These are phyloP conservation scores for Chlorospingus flavigularis DNA, from an alignment of 2,797 vertebrate species.

Conservation along the genomic window DNA sequence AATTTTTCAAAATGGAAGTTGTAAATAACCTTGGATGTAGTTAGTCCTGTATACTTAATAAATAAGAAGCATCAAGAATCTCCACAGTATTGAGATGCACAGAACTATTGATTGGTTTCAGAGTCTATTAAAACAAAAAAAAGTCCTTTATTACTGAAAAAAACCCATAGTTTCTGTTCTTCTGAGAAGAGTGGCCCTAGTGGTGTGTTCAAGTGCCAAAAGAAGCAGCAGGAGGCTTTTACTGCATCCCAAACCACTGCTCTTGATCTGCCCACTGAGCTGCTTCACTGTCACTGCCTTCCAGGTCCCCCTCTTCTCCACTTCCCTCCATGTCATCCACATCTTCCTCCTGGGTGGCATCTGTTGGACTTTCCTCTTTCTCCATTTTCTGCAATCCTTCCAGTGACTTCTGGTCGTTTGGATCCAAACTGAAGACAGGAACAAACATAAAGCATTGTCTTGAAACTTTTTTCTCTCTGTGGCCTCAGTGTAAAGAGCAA, in stretches of 20 bases:
- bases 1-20: background rate
- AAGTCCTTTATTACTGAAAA: background rate
- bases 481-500: background rate
- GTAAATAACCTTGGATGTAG: background rate
- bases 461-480: background rate
- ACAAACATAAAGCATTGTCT: slow-evolving; percentile 3
- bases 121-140: background rate
- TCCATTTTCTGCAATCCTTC: slow-evolving; percentile 99
- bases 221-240: slow-evolving; percentile 18
- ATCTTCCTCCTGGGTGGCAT: slow-evolving; percentile 95
- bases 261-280: slow-evolving; percentile 99
- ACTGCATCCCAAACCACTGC: slow-evolving; percentile 99
- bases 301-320: slow-evolving; percentile 95
- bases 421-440: slow-evolving; percentile 86
- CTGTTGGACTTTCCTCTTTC: slow-evolving; percentile 96
- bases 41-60: background rate
- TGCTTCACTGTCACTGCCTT: slow-evolving; percentile 97
- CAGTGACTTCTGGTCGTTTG: slow-evolving; percentile 97
- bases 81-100: background rate
- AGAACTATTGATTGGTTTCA: background rate
- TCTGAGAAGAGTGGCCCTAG: background rate
- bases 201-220: background rate
- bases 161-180: background rate
- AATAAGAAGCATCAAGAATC: slow-evolving; percentile 25
- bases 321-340: slow-evolving; percentile 99